Base-by-base conservation (phyloP, 2,113 vertebrate species). In the Plestiodon gilberti region DNA sequence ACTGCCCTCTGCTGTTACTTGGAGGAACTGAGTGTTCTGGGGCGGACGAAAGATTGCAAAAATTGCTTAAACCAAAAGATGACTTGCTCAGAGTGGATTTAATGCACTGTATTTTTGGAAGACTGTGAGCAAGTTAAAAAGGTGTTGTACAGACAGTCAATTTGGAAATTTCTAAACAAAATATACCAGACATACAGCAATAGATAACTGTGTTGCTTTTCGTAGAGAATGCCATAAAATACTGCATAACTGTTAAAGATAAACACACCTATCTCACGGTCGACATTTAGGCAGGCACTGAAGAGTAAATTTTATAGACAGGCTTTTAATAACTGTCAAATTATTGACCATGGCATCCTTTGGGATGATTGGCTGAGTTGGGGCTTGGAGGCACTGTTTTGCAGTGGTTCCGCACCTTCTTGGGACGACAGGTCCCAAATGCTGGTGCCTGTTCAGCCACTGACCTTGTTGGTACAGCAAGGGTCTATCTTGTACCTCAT, bases 1-100 rank as follows among this genome's bases (percentile, higher is more conserved):
- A 78, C 82, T 83, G 89, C 88, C 62, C 65, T 81, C 88, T 88
- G 57, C 0, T 3, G 90, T 2, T 67, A 67, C 40, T 15, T 3
- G 28, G 22, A 80, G 75, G 75, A 87, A 18, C 23, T 0, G 3
- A 61, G 11, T 17, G 18, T 30, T 35, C 14, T 0, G 13, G 3
- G 67, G 35, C 1, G n/a, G 75, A 38, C 3, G n/a, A 40, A 15
- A 43, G 43, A 40, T 3, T 64, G 33, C 62, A 57, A 4, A 0
- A 55, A 8, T 6, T 18, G 25, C 17, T n/a, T n/a, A 67, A 82
- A 43, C 20, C 64, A 69, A 78, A 78, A 78, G 2, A 7, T 9
- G 20, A n/a, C 30, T 82, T 48, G 40, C 38, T 35, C 17, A n/a
- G 43, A 69, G 18, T n/a, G 43, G 8, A 67, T 40, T 67, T 52